Percentiles rank a stretch among this genome's conserved stretches.
Evolutionary conservation across 2,113 vertebrate genomes (phyloP).

Genomic region (Stigmatopora nigra): DNA sequence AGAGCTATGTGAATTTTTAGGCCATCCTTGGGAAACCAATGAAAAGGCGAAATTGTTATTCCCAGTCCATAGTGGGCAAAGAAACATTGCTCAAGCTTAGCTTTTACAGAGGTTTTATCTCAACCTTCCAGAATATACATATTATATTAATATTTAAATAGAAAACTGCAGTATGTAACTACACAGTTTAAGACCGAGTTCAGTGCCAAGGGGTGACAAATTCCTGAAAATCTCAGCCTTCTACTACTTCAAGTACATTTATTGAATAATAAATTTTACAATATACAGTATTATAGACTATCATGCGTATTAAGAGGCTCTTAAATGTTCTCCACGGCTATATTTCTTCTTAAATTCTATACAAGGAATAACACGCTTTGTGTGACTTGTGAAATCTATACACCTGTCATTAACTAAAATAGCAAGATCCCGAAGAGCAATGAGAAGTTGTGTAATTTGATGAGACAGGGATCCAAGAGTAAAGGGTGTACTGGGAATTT

Average conservation of each 20-base stretch:
- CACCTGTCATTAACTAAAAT: conserved; percentile 30
- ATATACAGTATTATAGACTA: not conserved
- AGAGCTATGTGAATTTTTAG: too few relatives aligned
- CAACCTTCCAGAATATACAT: not conserved
- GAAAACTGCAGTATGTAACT: too few relatives aligned
- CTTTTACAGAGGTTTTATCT: not conserved
- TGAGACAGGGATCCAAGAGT: conserved; percentile 18
- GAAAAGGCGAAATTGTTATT: too few relatives aligned
- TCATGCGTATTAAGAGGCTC: not conserved
- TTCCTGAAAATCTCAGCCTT: too few relatives aligned
- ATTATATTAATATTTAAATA: too few relatives aligned
- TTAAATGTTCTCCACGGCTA: not conserved
- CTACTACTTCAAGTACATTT: too few relatives aligned
- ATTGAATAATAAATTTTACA: not conserved
- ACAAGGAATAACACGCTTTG: not conserved
- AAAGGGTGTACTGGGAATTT: not conserved
- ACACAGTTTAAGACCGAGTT: too few relatives aligned
- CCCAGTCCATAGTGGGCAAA: not conserved
- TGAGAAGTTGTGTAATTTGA: conserved; percentile 23
- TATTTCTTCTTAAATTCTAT: not conserved
- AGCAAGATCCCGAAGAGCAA: conserved; percentile 1
- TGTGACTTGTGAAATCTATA: conserved; percentile 10
- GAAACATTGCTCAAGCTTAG: not conserved
- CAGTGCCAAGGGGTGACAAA: too few relatives aligned
- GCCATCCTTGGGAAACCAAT: too few relatives aligned